Conservation (phyloP, 2,113 vertebrate genomes). For the Hydrolagus affinis region DNA sequence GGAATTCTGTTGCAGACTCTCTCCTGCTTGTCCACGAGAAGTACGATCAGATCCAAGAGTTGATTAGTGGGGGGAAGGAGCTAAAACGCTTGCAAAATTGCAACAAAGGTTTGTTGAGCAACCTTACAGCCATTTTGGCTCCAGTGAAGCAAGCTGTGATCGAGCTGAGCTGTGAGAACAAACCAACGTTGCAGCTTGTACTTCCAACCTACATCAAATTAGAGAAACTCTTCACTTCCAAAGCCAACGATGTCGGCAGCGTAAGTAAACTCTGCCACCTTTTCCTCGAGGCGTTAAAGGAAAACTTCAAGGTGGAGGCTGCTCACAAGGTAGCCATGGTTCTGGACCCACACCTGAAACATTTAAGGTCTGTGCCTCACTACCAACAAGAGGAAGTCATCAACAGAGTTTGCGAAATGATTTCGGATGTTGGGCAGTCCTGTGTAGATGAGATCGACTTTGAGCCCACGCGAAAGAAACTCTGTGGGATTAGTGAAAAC, state of each 20-base stretch:
- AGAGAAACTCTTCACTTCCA: conserved; percentile 97
- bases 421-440: conserved; percentile 71
- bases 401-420: conserved; percentile 83
- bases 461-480: conserved; percentile 72
- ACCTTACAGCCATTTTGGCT: conserved; percentile 78
- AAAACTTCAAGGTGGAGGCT: conserved; percentile 94
- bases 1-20: conserved; percentile 85
- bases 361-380: conserved; percentile 74
- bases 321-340: conserved; percentile 96
- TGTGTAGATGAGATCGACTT: conserved; percentile 70
- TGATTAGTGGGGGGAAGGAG: conserved; percentile 85
- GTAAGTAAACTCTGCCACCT: conserved; percentile 97
- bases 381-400: conserved; percentile 98
- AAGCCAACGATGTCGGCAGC: conserved; percentile 83
- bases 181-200: conserved; percentile 88
- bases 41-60: conserved; percentile 92
- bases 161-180: conserved; percentile 83
- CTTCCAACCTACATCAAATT: conserved; percentile 87
- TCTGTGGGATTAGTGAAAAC: conserved; percentile 58
- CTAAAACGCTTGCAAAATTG: conserved; percentile 88
- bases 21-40: conserved; percentile 86
- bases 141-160: conserved; percentile 84
- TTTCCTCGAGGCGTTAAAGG: conserved; percentile 91
- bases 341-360: conserved; percentile 88
- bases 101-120: conserved; percentile 89